Evolutionary conservation across 2,888 invertebrate genomes (phyloP).

Genomic region (Ceriagrion tenellum): DNA sequence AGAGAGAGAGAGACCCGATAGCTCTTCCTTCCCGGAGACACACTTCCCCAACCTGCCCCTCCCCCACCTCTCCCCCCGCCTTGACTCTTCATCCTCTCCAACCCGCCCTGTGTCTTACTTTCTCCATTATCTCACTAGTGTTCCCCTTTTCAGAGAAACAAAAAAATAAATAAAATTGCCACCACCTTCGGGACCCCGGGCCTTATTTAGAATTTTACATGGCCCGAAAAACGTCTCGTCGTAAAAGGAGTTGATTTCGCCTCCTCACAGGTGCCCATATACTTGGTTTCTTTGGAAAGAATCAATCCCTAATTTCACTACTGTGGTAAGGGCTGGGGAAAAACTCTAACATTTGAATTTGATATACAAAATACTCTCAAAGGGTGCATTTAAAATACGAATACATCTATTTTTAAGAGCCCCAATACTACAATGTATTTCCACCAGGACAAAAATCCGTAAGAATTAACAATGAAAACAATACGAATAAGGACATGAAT

Average conservation of each 20-base stretch:
- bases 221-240: not conserved
- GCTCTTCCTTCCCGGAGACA: constrained; percentile 31
- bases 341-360: no score
- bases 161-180: not conserved
- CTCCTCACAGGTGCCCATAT: not conserved
- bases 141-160: not conserved
- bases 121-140: constrained; percentile 32
- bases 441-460: no score
- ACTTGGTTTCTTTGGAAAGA: no score
- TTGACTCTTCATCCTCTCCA: not conserved
- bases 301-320: no score
- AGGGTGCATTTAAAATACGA: no score
- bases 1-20: not conserved
- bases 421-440: no score
- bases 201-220: not conserved
- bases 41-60: not conserved
- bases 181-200: not conserved
- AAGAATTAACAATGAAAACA: no score
- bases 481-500: no score
- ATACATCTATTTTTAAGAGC: no score
- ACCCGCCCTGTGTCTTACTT: not conserved
- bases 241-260: not conserved
- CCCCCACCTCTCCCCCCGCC: not conserved
- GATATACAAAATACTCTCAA: no score
- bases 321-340: no score